Conservation (phyloP, 2,888 invertebrate genomes). For the Amitus sp. region DNA sequence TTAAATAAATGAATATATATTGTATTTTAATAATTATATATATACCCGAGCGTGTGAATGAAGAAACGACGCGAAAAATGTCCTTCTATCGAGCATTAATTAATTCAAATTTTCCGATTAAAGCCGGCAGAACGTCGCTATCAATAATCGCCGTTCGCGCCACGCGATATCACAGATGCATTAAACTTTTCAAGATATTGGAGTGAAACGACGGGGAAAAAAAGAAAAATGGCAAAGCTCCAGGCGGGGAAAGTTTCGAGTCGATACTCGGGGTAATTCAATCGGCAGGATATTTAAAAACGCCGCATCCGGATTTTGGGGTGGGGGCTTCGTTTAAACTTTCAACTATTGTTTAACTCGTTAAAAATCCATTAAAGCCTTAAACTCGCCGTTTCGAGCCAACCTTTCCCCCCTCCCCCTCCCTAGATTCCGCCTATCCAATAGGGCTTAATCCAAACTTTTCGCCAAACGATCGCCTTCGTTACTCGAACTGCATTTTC, state of each 20-base stretch:
- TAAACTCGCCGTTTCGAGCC: constrained; percentile 41
- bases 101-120: neutral
- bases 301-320: constrained; percentile 25
- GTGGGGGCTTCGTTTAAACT: constrained; percentile 52
- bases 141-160: neutral
- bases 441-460: constrained; percentile 46
- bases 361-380: constrained; percentile 54
- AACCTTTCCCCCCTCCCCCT: too few relatives aligned
- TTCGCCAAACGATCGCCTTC: constrained; percentile 48
- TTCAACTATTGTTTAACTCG: constrained; percentile 61
- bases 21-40: too few relatives aligned
- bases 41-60: too few relatives aligned
- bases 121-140: neutral
- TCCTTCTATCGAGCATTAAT: too few relatives aligned
- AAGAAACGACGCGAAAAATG: too few relatives aligned
- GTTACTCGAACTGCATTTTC: constrained; percentile 51
- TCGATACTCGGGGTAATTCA: constrained; percentile 26
- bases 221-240: neutral
- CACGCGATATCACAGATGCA: neutral
- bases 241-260: constrained; percentile 16
- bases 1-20: too few relatives aligned
- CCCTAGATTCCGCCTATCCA: too few relatives aligned
- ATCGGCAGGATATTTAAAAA: constrained; percentile 31
- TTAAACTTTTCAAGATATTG: neutral
- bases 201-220: neutral